Conservation (phyloP, 2,113 vertebrate genomes). For the Hippotragus niger region DNA sequence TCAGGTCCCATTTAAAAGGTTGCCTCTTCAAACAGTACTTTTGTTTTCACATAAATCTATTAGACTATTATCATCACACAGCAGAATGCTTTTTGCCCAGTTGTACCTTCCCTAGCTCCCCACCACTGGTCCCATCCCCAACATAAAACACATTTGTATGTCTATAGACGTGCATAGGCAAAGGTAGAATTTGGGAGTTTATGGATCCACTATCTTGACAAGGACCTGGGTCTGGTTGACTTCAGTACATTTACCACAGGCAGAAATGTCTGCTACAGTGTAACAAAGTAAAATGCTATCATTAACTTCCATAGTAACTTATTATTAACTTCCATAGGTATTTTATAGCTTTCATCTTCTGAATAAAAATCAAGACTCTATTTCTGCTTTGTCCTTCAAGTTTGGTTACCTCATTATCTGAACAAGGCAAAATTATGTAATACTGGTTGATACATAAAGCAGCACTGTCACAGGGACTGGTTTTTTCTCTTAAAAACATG, state of each 20-base stretch:
- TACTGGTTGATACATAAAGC: not conserved
- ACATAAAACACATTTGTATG: not conserved
- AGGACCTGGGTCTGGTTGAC: not conserved
- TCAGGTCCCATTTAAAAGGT: not conserved
- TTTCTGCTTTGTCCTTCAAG: not conserved
- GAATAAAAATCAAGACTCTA: not conserved
- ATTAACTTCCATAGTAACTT: not conserved
- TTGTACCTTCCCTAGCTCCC: not conserved
- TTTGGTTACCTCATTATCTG: not conserved
- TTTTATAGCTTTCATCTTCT: conserved; percentile 23
- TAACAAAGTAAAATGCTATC: not conserved
- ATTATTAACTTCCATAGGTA: not conserved
- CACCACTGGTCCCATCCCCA: not conserved
- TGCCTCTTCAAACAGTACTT: not conserved
- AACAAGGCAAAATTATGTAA: not conserved
- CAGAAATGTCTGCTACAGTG: not conserved
- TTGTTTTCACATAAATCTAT: not conserved
- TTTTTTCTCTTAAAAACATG: not conserved
- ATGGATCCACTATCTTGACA: not conserved
- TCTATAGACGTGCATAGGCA: not conserved
- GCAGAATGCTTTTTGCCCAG: not conserved
- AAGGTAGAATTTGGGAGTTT: not conserved
- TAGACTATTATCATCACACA: not conserved
- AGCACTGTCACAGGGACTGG: not conserved
- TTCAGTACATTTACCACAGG: not conserved